These are phyloP conservation scores for Cyphomyrmex costatus DNA, from an alignment of 1,140 invertebrate species.

Conservation along the genomic window DNA sequence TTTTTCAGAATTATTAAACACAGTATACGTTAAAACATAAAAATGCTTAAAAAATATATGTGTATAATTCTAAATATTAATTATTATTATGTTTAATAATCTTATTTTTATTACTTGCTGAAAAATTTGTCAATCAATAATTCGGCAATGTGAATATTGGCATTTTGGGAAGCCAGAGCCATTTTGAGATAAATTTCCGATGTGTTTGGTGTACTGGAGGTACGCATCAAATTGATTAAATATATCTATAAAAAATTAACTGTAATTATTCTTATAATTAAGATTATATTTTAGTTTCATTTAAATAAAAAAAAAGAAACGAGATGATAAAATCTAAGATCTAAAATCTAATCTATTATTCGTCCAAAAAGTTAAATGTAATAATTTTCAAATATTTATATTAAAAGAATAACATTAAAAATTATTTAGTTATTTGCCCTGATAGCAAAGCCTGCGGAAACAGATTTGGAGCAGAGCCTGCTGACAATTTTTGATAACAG, in stretches of 20 bases:
- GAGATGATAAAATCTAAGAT: neutral
- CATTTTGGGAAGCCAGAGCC: constrained; percentile 50
- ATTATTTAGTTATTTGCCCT: no score
- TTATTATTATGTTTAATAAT: neutral
- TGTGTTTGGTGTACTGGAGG: constrained; percentile 16
- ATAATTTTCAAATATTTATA: neutral
- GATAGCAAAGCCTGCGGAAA: no score
- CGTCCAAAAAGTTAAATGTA: neutral
- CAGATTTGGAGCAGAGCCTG: no score
- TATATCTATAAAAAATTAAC: constrained; percentile 70
- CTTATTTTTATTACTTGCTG: constrained; percentile 69
- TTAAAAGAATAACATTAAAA: constrained; percentile 22
- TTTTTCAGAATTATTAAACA: neutral
- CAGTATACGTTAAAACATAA: neutral
- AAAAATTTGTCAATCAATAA: constrained; percentile 76
- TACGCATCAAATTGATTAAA: constrained; percentile 76
- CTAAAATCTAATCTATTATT: no score
- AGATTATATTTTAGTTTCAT: neutral
- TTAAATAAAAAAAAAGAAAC: neutral
- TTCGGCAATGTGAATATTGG: constrained; percentile 73
- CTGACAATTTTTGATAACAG: no score
- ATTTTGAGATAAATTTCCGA: constrained; percentile 52
- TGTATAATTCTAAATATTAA: neutral
- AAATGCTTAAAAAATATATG: neutral
- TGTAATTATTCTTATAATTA: neutral